Percentiles rank a stretch among this genome's conserved stretches.
Evolutionary conservation across 2,888 invertebrate genomes (phyloP).

Genomic region (Pheosia tremula): DNA sequence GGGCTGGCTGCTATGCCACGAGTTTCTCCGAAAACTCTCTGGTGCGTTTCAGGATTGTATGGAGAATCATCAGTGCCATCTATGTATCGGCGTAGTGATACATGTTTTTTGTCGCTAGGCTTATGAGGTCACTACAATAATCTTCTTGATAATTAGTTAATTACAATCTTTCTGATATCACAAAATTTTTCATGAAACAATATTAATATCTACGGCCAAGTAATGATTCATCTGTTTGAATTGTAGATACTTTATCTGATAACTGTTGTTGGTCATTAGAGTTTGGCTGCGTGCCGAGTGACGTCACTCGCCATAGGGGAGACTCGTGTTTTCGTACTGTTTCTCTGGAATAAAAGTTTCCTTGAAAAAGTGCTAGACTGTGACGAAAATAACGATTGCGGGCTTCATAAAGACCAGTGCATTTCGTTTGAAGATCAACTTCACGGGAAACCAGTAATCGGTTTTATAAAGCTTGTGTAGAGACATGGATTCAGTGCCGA

Average conservation of each 20-base stretch:
- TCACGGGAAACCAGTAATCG: no score
- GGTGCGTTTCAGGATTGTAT: no score
- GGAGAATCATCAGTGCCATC: no score
- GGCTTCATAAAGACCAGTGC: neutral
- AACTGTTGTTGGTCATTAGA: conserved; percentile 4
- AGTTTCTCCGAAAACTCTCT: no score
- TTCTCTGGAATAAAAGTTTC: neutral
- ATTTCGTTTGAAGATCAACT: neutral
- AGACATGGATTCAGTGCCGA: no score
- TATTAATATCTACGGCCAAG: neutral
- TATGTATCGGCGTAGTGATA: no score
- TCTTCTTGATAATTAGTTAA: neutral
- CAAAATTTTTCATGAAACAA: neutral
- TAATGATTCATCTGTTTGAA: neutral
- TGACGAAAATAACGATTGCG: neutral
- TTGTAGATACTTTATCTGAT: neutral
- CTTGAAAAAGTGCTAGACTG: neutral
- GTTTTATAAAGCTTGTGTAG: no score
- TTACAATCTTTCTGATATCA: neutral
- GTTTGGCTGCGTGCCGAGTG: neutral
- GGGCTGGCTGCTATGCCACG: no score
- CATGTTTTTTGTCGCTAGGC: no score
- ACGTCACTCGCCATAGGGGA: neutral
- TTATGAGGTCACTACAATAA: neutral
- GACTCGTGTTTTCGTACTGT: neutral